Percentiles rank a stretch among this genome's conserved stretches.
Conservation (phyloP, 2,888 invertebrate genomes). For the Rotaria magnacalcarata region DNA sequence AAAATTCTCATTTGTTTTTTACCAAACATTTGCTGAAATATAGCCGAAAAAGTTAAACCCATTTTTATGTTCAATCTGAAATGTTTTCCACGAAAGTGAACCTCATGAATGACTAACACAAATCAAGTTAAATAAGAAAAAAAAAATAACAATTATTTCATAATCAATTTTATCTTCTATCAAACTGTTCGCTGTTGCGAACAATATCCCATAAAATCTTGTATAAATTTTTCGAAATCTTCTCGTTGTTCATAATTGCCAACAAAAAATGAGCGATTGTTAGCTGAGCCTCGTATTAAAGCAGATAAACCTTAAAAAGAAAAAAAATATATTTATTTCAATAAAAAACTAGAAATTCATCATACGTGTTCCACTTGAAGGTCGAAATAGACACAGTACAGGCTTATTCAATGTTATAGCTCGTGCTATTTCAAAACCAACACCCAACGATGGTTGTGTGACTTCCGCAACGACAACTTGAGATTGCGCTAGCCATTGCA, state of each 20-base stretch:
- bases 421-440: conserved; percentile 58
- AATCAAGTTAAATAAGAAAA: neutral
- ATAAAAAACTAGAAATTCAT: neutral
- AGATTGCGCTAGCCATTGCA: conserved; percentile 51
- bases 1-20: conserved; percentile 96
- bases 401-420: conserved; percentile 53
- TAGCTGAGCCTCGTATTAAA: conserved; percentile 54
- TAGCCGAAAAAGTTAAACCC: conserved; percentile 90
- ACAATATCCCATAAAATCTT: conserved; percentile 49
- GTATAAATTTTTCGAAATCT: conserved; percentile 50
- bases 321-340: neutral
- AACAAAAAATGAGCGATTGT: conserved; percentile 51
- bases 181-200: conserved; percentile 6
- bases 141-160: too few relatives aligned
- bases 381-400: conserved; percentile 56
- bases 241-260: conserved; percentile 53
- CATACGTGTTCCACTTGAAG: conserved; percentile 49
- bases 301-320: conserved; percentile 51
- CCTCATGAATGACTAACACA: neutral
- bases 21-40: conserved; percentile 85
- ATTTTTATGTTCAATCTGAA: conserved; percentile 62
- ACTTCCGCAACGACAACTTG: conserved; percentile 57
- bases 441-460: conserved; percentile 58
- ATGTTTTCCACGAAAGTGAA: neutral
- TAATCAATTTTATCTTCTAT: neutral